Evolutionary conservation across 2,113 vertebrate species (phyloP).

Genomic region (Rhinopomastus cyanomelas): DNA sequence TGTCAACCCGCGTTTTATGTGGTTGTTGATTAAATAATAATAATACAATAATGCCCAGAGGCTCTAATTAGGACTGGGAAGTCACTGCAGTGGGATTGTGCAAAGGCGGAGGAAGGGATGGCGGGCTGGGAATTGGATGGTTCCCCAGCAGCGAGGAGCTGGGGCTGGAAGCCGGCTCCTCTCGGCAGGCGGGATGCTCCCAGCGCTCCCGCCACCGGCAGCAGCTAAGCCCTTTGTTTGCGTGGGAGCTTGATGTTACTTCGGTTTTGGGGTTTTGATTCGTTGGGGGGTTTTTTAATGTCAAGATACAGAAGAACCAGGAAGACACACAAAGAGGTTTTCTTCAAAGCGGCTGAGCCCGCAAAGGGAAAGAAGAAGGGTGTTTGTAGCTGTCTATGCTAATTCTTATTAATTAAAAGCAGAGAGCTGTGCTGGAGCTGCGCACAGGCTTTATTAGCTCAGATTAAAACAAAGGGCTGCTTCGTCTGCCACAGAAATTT

Average conservation of each 20-base stretch:
- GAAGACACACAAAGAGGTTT: constrained; percentile 32
- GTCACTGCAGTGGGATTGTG: constrained; percentile 6
- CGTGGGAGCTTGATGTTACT: neutral
- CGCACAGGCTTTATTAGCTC: constrained; percentile 31
- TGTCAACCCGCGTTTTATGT: constrained; percentile 36
- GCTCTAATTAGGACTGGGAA: constrained; percentile 55
- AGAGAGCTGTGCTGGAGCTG: constrained; percentile 3
- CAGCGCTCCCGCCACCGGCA: neutral
- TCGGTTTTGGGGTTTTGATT: neutral
- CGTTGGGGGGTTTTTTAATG: neutral
- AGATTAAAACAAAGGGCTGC: constrained; percentile 39
- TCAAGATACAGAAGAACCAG: neutral
- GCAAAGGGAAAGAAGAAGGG: neutral
- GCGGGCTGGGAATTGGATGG: neutral
- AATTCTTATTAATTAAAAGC: constrained; percentile 64
- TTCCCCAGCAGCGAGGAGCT: neutral
- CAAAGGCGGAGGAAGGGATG: neutral
- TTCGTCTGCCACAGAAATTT: neutral
- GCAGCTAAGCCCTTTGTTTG: constrained; percentile 1
- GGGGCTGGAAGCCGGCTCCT: neutral
- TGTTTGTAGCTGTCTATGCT: constrained; percentile 34
- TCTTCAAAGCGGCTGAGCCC: constrained; percentile 44
- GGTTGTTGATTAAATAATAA: constrained; percentile 61
- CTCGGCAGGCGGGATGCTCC: neutral
- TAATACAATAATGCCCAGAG: constrained; percentile 46